phyloP scores from a whole-genome alignment of 1,140 invertebrate species.

The Cyclargus thomasi region DNA sequence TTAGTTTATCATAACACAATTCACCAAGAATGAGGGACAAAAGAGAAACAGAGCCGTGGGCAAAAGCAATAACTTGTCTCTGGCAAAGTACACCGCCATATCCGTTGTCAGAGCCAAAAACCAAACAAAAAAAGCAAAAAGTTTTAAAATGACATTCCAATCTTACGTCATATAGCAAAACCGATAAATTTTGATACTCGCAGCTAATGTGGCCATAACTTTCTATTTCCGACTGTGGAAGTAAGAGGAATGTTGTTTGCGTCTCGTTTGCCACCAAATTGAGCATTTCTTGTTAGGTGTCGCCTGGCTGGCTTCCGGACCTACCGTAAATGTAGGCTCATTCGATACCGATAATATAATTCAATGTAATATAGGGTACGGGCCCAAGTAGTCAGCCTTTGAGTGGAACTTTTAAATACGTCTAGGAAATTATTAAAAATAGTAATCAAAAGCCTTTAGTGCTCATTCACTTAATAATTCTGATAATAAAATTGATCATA shows the following conservation, averaged over 20 bases:
- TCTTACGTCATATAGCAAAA: not conserved
- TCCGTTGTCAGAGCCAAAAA: too few species aligned
- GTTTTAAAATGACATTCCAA: not conserved
- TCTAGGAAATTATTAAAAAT: too few species aligned
- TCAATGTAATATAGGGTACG: too few species aligned
- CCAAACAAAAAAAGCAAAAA: not conserved
- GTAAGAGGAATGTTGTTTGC: not conserved
- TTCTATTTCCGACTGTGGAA: conserved; percentile 7
- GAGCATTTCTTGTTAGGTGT: not conserved
- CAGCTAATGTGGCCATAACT: not conserved
- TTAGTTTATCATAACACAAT: too few species aligned
- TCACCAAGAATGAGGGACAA: not conserved
- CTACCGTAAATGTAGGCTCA: not conserved
- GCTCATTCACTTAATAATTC: too few species aligned
- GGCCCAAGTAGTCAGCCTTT: too few species aligned
- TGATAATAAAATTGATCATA: too few species aligned
- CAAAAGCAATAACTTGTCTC: not conserved
- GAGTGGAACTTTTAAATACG: too few species aligned
- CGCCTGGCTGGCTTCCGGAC: not conserved
- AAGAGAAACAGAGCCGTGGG: not conserved
- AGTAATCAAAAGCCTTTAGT: too few species aligned
- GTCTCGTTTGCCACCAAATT: conserved; percentile 4
- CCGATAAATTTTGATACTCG: not conserved
- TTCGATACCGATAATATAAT: not conserved
- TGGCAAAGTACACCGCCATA: too few species aligned